Conservation (phyloP, 2,888 invertebrate genomes). For the Autographa pulchrina region DNA sequence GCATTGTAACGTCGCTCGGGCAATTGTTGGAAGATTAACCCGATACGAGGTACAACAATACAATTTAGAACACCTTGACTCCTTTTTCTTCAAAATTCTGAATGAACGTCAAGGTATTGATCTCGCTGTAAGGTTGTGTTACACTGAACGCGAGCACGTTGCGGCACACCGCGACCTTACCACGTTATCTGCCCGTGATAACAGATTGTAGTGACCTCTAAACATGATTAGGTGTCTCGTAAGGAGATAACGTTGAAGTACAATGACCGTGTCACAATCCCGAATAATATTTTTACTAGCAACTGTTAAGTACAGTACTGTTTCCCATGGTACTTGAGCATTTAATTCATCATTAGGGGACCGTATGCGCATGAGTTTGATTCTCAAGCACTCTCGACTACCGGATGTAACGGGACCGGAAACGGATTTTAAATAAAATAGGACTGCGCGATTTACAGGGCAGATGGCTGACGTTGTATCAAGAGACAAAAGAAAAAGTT, state of each 20-base stretch:
- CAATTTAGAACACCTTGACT: conserved; percentile 83
- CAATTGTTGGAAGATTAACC: conserved; percentile 86
- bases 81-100: conserved; percentile 71
- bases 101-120: conserved; percentile 65
- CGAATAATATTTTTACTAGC: conserved; percentile 37
- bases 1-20: conserved; percentile 79
- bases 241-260: conserved; percentile 79
- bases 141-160: conserved; percentile 66
- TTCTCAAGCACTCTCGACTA: conserved; percentile 79
- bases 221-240: conserved; percentile 82
- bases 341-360: conserved; percentile 66
- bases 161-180: conserved; percentile 84
- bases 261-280: conserved; percentile 83
- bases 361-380: conserved; percentile 64
- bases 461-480: conserved; percentile 77
- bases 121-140: conserved; percentile 46
- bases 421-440: conserved; percentile 77
- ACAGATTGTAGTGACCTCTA: conserved; percentile 86
- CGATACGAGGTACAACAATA: conserved; percentile 80
- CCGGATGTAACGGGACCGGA: conserved; percentile 87
- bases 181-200: conserved; percentile 82
- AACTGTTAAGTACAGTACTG: conserved; percentile 54
- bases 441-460: conserved; percentile 72
- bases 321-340: conserved; percentile 70
- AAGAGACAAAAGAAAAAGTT: conserved; percentile 70